Evolutionary conservation across 23 tunicate genomes (phyloP).

Genomic region (Halocynthia roretzi): DNA sequence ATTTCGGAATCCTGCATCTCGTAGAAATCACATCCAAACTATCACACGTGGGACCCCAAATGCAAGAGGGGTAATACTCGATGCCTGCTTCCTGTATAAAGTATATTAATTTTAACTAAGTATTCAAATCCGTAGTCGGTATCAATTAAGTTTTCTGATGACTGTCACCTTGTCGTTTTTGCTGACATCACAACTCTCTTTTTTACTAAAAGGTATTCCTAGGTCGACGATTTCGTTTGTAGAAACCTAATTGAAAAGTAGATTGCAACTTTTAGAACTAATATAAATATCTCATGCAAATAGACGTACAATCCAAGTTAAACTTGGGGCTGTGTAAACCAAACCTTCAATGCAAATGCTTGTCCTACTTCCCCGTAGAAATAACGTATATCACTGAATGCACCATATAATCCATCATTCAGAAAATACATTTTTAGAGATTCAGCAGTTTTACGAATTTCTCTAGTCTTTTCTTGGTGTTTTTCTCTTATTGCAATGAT

Average conservation of each 20-base stretch:
- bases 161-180: too few species aligned
- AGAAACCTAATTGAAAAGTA: too few species aligned
- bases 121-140: slow-evolving; percentile 24
- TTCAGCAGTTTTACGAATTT: neutral
- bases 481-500: slow-evolving; percentile 45
- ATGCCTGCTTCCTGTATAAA: neutral
- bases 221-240: too few species aligned
- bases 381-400: slow-evolving; percentile 70
- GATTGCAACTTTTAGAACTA: too few species aligned
- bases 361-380: slow-evolving; percentile 61
- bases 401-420: slow-evolving; percentile 76
- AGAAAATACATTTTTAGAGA: slow-evolving; percentile 67
- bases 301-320: too few species aligned
- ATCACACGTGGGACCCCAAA: slow-evolving; percentile 97
- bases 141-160: too few species aligned
- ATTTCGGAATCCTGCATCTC: slow-evolving; percentile 39
- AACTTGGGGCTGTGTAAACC: too few species aligned
- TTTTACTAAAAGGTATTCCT: too few species aligned
- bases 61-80: slow-evolving; percentile 32
- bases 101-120: neutral
- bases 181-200: too few species aligned
- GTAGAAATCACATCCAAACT: slow-evolving; percentile 54
- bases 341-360: too few species aligned
- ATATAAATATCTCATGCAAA: too few species aligned
- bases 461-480: neutral